These are phyloP conservation scores for Potorous gilbertii DNA, from an alignment of 2,797 vertebrate species.

Conservation along the genomic window DNA sequence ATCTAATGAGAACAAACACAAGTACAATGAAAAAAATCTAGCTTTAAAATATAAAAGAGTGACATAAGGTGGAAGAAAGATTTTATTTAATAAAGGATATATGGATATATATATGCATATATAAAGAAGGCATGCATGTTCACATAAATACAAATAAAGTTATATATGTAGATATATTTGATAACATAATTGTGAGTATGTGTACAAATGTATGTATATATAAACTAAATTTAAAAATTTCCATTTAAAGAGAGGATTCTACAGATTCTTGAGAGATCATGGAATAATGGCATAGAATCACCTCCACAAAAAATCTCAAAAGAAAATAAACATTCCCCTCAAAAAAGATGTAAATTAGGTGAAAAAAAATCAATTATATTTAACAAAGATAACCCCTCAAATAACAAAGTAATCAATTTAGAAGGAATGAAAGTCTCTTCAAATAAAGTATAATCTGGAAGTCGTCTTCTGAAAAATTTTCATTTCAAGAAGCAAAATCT, in stretches of 20 bases:
- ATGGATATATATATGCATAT: neutral
- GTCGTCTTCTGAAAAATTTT: neutral
- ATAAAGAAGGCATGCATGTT: neutral
- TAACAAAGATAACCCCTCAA: neutral
- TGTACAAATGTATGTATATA: neutral
- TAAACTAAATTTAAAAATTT: neutral
- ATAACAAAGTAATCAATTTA: neutral
- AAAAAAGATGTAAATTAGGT: neutral
- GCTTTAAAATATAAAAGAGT: neutral
- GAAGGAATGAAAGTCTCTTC: neutral
- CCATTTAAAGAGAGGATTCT: neutral
- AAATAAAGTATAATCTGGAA: neutral
- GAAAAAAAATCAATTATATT: neutral
- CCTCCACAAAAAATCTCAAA: neutral
- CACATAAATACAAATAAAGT: neutral
- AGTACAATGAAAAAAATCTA: neutral
- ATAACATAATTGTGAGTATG: neutral
- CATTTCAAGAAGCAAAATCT: neutral
- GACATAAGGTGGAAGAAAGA: neutral
- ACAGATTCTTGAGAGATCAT: neutral
- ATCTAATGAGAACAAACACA: neutral
- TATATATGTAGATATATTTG: neutral
- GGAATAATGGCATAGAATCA: neutral
- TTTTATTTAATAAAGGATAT: no score
- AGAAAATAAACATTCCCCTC: neutral